A percentile compares a stretch with the other conserved stretches of the same genome.
These are phyloP conservation scores for Clupea harengus DNA, from an alignment of 2,113 vertebrate genomes.

Conservation along the genomic window DNA sequence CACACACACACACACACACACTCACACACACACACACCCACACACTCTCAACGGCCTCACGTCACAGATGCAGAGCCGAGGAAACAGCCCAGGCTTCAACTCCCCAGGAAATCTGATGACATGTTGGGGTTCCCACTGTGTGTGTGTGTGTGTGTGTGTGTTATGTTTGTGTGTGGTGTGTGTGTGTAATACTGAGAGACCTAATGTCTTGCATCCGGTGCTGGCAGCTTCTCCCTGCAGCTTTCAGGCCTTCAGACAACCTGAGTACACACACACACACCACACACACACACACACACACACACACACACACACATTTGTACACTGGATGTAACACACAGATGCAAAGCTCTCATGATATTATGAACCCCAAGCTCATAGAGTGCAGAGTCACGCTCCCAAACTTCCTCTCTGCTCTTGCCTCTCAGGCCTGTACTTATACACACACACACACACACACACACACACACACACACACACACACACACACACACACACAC, in stretches of 20 bases:
- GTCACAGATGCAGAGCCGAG: neutral
- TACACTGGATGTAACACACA: too few species aligned
- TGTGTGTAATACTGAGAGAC: neutral
- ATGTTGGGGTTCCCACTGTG: neutral
- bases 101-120: slow-evolving; percentile 3
- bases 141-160: neutral
- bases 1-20: slow-evolving; percentile 11
- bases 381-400: too few species aligned
- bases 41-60: neutral
- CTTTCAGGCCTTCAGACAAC: neutral
- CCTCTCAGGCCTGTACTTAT: neutral
- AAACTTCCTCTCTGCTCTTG: too few species aligned
- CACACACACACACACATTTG: too few species aligned
- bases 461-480: neutral
- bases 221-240: neutral
- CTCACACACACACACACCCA: neutral
- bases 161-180: neutral
- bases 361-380: too few species aligned
- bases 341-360: too few species aligned
- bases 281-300: too few species aligned
- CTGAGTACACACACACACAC: neutral
- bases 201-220: neutral
- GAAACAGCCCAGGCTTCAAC: neutral
- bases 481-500: neutral
- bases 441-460: neutral